Conservation (phyloP, 2,888 invertebrate species). For the Cerastis rubricosa region DNA sequence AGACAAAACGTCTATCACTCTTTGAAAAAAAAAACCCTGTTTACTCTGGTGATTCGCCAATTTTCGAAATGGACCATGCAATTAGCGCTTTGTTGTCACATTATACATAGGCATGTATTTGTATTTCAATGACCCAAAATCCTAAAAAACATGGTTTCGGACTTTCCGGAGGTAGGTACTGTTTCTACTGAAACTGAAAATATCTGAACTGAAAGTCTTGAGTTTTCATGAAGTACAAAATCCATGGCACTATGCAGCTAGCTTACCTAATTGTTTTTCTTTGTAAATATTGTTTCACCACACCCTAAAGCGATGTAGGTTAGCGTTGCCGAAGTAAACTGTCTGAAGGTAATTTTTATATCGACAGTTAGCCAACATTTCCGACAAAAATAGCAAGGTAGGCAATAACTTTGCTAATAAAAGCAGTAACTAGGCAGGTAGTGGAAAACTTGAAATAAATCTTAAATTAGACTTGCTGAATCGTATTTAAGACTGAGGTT, state of each 20-base stretch:
- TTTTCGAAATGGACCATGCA: constrained; percentile 35
- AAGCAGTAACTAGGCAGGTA: background rate
- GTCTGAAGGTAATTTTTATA: constrained; percentile 18
- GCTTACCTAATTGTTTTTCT: constrained; percentile 2
- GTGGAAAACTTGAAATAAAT: background rate
- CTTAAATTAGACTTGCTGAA: too few species aligned
- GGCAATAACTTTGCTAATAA: background rate
- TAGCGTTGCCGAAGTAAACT: constrained; percentile 15
- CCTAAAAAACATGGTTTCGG: background rate
- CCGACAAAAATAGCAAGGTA: constrained; percentile 12
- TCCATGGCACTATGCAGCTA: background rate
- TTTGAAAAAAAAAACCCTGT: constrained; percentile 33
- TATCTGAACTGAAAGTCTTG: background rate
- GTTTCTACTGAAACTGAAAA: background rate
- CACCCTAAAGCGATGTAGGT: constrained; percentile 2
- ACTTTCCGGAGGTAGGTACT: background rate
- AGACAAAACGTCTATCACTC: constrained; percentile 26
- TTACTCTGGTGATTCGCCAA: constrained; percentile 64
- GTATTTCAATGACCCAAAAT: constrained; percentile 53
- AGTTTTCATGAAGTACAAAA: background rate
- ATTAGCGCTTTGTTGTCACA: constrained; percentile 19
- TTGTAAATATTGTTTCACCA: constrained; percentile 7
- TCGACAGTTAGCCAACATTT: constrained; percentile 15
- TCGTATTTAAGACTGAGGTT: background rate
- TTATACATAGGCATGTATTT: background rate